phyloP scores from a whole-genome alignment of 2,797 vertebrate species.

The Lutjanus campechanus region DNA sequence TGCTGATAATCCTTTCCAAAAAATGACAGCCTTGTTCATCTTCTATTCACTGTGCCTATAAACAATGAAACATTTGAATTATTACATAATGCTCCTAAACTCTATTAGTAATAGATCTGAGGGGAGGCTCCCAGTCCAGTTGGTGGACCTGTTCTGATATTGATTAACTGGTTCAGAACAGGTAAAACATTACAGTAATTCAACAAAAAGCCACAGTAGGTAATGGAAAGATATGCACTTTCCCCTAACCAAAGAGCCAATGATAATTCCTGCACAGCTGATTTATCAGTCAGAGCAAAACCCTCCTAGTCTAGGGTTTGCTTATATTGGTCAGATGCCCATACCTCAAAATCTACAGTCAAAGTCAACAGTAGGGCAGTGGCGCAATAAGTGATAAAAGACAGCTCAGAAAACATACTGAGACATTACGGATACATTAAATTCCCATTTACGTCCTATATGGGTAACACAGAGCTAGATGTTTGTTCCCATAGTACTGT shows the following conservation, averaged over 20 bases:
- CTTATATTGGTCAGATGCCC: neutral
- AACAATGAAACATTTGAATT: neutral
- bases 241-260: neutral
- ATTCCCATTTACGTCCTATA: neutral
- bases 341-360: slow-evolving; percentile 21
- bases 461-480: neutral
- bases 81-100: neutral
- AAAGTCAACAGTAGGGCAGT: slow-evolving; percentile 15
- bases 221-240: slow-evolving; percentile 1
- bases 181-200: neutral
- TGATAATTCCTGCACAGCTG: neutral
- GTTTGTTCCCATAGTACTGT: neutral
- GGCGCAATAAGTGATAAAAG: neutral
- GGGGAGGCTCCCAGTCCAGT: neutral
- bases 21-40: neutral
- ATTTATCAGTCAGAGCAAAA: neutral
- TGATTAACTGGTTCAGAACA: neutral
- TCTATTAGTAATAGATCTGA: neutral
- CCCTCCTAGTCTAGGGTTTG: neutral
- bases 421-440: neutral
- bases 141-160: neutral
- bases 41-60: neutral
- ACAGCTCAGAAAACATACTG: neutral
- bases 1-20: neutral
- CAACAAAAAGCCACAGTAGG: neutral